These are phyloP conservation scores for Hoplodrina ambigua DNA, from an alignment of 2,888 invertebrate species.

Conservation along the genomic window DNA sequence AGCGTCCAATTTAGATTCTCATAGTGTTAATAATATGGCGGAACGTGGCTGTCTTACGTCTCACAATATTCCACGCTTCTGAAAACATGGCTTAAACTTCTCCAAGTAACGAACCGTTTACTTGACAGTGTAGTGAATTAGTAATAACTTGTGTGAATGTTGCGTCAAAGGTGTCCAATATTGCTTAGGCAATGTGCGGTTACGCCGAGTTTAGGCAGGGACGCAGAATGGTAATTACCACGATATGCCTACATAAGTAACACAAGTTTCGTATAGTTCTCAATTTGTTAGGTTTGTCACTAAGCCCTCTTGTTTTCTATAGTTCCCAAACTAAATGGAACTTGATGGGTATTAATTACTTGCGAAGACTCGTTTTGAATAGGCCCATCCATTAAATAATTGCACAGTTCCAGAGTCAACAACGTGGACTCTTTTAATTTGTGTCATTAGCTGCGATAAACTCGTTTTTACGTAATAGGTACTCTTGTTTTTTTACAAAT, in stretches of 20 bases:
- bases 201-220: constrained; percentile 29
- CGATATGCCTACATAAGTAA: constrained; percentile 24
- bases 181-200: constrained; percentile 55
- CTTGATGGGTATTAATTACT: constrained; percentile 54
- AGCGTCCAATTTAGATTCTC: constrained; percentile 36
- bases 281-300: constrained; percentile 50
- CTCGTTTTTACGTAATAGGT: constrained; percentile 33
- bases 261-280: constrained; percentile 48
- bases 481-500: constrained; percentile 16
- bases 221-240: constrained; percentile 33
- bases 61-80: constrained; percentile 40
- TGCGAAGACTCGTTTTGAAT: constrained; percentile 36
- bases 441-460: constrained; percentile 39
- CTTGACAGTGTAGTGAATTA: constrained; percentile 57
- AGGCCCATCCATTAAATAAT: constrained; percentile 38
- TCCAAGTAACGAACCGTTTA: constrained; percentile 46
- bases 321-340: constrained; percentile 46
- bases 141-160: constrained; percentile 56
- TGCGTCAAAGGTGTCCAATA: constrained; percentile 59
- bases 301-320: constrained; percentile 44
- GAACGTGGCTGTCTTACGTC: constrained; percentile 27
- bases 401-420: constrained; percentile 45
- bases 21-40: constrained; percentile 41
- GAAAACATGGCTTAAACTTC: constrained; percentile 46
- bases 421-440: constrained; percentile 35